Conservation (phyloP, 2,888 invertebrate species). For the Pecten maximus region DNA sequence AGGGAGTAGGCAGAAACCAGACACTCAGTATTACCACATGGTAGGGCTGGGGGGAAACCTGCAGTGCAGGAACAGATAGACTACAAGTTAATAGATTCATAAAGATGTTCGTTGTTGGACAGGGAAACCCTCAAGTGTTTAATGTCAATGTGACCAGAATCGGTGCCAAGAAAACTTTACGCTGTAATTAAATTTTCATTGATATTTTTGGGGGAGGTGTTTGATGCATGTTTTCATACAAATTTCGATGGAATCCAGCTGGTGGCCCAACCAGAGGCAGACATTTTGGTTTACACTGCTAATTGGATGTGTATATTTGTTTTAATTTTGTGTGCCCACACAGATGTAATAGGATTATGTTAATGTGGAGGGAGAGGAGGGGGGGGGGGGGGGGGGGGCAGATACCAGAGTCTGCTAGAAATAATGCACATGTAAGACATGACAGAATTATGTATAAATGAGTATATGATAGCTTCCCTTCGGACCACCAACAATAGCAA, state of each 20-base stretch:
- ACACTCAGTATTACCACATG: conserved; percentile 15
- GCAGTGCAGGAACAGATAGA: background rate
- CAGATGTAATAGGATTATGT: conserved; percentile 3
- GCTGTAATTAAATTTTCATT: background rate
- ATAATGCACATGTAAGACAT: background rate
- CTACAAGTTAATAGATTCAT: background rate
- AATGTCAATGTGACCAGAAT: background rate
- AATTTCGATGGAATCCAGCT: background rate
- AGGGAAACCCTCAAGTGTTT: background rate
- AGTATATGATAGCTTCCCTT: background rate
- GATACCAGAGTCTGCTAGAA: background rate
- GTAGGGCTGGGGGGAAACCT: background rate
- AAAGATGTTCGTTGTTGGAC: background rate
- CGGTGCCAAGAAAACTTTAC: background rate
- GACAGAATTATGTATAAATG: background rate
- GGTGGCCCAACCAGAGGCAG: background rate
- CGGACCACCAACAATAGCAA: background rate
- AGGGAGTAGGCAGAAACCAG: conserved; percentile 1
- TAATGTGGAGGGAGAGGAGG: background rate
- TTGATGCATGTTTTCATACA: background rate
- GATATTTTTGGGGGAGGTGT: background rate
- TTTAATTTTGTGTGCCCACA: conserved; percentile 10
- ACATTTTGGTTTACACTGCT: background rate
- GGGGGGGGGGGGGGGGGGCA: conserved; percentile 4
- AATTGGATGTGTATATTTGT: conserved; percentile 29